These are phyloP conservation scores for Polyommatus iphigenia DNA, from an alignment of 2,888 invertebrate species.

Conservation along the genomic window DNA sequence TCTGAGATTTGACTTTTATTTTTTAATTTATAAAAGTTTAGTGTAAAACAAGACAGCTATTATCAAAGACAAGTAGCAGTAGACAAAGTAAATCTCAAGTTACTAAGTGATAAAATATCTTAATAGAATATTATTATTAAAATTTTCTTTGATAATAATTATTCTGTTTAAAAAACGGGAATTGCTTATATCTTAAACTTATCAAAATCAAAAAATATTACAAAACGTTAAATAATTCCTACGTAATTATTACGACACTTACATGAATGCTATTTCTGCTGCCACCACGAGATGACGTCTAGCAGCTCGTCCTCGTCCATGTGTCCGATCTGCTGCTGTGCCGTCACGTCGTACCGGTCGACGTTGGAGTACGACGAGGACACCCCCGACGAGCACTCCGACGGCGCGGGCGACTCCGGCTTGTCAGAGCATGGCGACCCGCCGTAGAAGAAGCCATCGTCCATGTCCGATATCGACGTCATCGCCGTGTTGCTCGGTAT, in stretches of 20 bases:
- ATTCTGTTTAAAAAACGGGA: no score
- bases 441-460: conserved; percentile 74
- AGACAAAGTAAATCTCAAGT: background rate
- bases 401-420: conserved; percentile 87
- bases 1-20: no score
- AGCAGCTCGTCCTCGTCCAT: conserved; percentile 94
- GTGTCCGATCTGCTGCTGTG: conserved; percentile 82
- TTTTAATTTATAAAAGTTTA: background rate
- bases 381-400: conserved; percentile 83
- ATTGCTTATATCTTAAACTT: no score
- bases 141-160: no score
- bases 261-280: conserved; percentile 81
- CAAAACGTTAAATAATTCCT: background rate
- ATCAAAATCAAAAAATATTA: no score
- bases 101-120: background rate
- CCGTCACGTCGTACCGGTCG: conserved; percentile 67
- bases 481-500: conserved; percentile 66
- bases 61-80: background rate
- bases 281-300: conserved; percentile 92
- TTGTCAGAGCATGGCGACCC: conserved; percentile 84
- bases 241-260: conserved; percentile 46
- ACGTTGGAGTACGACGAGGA: conserved; percentile 73
- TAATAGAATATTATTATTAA: background rate
- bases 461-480: conserved; percentile 72
- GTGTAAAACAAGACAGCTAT: no score